Conservation (phyloP, 2,113 vertebrate species). For the Pseudolaguvia tuberculata region DNA sequence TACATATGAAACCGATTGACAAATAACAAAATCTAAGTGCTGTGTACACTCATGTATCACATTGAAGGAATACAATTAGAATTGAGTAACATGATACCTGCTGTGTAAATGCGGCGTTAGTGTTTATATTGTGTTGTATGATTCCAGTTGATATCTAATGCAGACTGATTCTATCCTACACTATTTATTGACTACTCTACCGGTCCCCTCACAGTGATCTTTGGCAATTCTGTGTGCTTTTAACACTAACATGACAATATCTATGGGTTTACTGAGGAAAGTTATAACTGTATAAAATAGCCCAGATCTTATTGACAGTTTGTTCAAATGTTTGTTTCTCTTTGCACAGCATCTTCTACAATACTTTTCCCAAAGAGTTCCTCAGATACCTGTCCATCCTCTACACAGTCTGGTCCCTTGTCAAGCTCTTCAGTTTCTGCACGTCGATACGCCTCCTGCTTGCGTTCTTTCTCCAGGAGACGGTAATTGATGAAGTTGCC, state of each 20-base stretch:
- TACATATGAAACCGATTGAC: no score
- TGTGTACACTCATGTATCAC: no score
- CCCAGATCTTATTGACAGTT: slow-evolving; percentile 7
- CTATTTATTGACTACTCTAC: not conserved
- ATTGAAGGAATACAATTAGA: no score
- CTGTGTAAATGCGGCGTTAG: no score
- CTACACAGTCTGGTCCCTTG: slow-evolving; percentile 18
- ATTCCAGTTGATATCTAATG: no score
- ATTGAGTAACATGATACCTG: no score
- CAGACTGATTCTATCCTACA: no score
- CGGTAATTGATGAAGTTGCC: slow-evolving; percentile 93
- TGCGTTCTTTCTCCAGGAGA: slow-evolving; percentile 82
- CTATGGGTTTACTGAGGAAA: not conserved
- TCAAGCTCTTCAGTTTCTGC: slow-evolving; percentile 66
- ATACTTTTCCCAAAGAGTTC: slow-evolving; percentile 54
- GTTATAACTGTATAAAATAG: not conserved
- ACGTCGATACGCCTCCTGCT: slow-evolving; percentile 65
- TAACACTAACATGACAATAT: slow-evolving; percentile 31
- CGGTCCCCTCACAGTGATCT: slow-evolving; percentile 11
- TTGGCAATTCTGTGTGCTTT: slow-evolving; percentile 42
- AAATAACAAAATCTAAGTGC: no score
- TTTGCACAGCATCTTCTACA: slow-evolving; percentile 68
- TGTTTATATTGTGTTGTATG: no score
- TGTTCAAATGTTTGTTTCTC: slow-evolving; percentile 90
- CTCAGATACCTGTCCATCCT: slow-evolving; percentile 44